These are phyloP conservation scores for Shinisaurus crocodilurus DNA, from an alignment of 2,113 vertebrate species.

Conservation along the genomic window DNA sequence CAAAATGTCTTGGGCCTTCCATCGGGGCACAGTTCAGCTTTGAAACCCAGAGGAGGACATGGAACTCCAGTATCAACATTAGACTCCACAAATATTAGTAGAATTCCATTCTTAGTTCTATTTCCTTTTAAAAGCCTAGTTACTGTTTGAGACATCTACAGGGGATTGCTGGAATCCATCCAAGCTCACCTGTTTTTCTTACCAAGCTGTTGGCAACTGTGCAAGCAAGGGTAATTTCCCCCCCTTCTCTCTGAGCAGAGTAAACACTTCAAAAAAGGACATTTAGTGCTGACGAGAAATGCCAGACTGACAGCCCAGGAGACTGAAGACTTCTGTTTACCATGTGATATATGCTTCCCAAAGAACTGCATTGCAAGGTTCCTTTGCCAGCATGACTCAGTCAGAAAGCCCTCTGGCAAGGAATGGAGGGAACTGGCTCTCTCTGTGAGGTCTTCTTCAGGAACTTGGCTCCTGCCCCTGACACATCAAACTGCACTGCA, in stretches of 20 bases:
- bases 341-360: background rate
- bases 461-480: background rate
- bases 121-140: background rate
- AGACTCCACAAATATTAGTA: background rate
- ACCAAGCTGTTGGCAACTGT: background rate
- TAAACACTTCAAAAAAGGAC: constrained; percentile 16
- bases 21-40: too few species aligned
- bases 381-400: constrained; percentile 7
- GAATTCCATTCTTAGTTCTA: background rate
- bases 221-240: background rate
- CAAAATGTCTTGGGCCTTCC: too few species aligned
- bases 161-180: background rate
- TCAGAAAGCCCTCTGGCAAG: background rate
- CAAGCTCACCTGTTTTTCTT: background rate
- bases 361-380: background rate
- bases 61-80: background rate
- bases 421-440: background rate
- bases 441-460: too few species aligned
- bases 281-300: constrained; percentile 12
- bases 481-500: too few species aligned
- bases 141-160: background rate
- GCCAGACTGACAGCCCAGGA: background rate
- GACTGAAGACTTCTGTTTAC: background rate
- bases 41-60: background rate
- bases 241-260: background rate